Percentiles rank a stretch among this genome's conserved stretches.
Conservation (phyloP, 2,797 vertebrate species). For the Pyrocephalus nanus region DNA sequence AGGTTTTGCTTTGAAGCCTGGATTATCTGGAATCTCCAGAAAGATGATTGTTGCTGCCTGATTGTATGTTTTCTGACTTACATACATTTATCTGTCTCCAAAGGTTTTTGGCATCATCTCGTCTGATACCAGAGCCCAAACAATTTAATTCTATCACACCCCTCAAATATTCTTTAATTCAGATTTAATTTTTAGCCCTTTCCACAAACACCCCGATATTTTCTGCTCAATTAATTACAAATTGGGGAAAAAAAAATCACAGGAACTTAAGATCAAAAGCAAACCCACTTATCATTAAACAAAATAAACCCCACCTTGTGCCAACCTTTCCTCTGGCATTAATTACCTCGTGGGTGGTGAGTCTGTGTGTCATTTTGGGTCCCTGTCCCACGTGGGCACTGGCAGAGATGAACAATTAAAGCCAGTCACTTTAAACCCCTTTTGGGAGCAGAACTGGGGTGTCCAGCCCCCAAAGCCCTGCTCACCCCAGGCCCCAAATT, state of each 20-base stretch:
- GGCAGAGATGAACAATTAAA: neutral
- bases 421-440: neutral
- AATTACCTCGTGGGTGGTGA: neutral
- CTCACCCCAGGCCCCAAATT: neutral
- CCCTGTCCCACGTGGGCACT: neutral
- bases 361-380: neutral
- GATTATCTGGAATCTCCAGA: conserved; percentile 64
- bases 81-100: conserved; percentile 20
- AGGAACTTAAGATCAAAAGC: neutral
- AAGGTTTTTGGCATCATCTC: conserved; percentile 23
- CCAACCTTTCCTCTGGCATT: neutral
- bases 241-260: neutral
- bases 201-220: neutral
- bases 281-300: neutral
- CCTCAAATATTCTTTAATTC: neutral
- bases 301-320: neutral
- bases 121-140: conserved; percentile 2
- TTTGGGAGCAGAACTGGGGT: neutral
- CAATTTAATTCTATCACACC: neutral
- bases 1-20: conserved; percentile 47
- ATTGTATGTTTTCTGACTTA: conserved; percentile 10
- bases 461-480: neutral
- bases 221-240: neutral
- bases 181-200: neutral
- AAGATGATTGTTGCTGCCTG: conserved; percentile 33